Base-by-base conservation (phyloP, 2,797 vertebrate genomes). In the Propithecus deckenii region DNA sequence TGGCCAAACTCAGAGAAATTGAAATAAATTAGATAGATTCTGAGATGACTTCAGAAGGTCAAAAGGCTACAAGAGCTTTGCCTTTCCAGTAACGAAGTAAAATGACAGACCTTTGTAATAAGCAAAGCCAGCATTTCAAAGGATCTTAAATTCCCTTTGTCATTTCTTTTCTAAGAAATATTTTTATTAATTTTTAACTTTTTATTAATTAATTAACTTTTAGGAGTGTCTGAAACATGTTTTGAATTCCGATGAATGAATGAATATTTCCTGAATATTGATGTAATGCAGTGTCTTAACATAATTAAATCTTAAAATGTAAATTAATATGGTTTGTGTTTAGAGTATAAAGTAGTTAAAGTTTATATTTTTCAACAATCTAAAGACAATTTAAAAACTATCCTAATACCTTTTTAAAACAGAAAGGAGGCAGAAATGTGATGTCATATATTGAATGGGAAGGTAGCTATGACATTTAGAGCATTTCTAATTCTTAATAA, bases 101-200 rank as follows among this genome's bases (percentile, higher is more conserved):
- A 97, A 72, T 55, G 35, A 88, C 32, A 41, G 91, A 76, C 12
- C 38, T 94, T 89, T 95, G 65, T 76, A 83, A 97, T 89, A 79
- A 95, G 86, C 59, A 61, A 88, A 94, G n/a, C 20, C 1, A 2
- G 83, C 78, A 85, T 94, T 96, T 96, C 94, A 92, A 94, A 92
- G 48, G 18, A 87, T 96, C 43, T 81, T 86, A 95, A 94, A 93
- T 69, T 80, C 74, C 94, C 81, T 59, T 69, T 75, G 46, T 57
- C 89, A 85, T 85, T 94, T 87, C 75, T 91, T 96, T 84, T 46
- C 90, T 81, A 85, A 95, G 83, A 97, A 95, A 94, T 71, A 96
- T 41, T 84, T 97, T 63, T 86, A 95, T 96, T 97, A 96, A 88
- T 95, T 94, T 41, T 41, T 41, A 41, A 41, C 41, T 41, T 84